Conservation (phyloP, 2,113 vertebrate genomes). For the Macheiramphus alcinus region DNA sequence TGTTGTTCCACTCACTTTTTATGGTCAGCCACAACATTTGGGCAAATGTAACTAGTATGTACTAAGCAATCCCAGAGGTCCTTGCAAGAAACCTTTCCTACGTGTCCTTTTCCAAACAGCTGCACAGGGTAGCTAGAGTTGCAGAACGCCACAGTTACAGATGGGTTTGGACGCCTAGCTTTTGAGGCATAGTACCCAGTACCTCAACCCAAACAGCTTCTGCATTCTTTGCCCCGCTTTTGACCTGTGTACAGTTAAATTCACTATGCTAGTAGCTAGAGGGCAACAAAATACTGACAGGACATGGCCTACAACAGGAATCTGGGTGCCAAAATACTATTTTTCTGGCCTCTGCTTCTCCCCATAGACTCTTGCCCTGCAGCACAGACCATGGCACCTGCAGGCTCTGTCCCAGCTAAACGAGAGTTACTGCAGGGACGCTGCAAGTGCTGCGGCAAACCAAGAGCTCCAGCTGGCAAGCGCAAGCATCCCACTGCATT, state of each 20-base stretch:
- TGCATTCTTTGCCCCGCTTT: not conserved
- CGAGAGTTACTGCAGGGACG: not conserved
- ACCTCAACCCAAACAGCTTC: not conserved
- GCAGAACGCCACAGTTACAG: not conserved
- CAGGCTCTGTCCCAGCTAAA: not conserved
- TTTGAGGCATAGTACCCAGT: rapidly evolving
- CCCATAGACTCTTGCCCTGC: not conserved
- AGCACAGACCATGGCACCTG: not conserved
- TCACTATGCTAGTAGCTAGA: not conserved
- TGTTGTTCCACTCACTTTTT: not conserved
- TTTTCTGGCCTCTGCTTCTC: not conserved
- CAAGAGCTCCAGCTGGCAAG: not conserved
- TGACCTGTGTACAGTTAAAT: not conserved
- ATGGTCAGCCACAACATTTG: not conserved
- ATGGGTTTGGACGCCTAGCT: not conserved
- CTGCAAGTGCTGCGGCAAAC: not conserved
- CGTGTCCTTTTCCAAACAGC: not conserved
- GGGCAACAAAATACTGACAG: not conserved
- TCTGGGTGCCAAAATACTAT: not conserved
- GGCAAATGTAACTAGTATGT: not conserved
- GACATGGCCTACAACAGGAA: not conserved
- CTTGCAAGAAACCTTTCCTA: not conserved
- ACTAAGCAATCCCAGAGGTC: not conserved
- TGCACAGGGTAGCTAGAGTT: not conserved
- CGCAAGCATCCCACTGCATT: rapidly evolving